phyloP scores from a whole-genome alignment of 2,113 vertebrate species.

The Tetrao urogallus region DNA sequence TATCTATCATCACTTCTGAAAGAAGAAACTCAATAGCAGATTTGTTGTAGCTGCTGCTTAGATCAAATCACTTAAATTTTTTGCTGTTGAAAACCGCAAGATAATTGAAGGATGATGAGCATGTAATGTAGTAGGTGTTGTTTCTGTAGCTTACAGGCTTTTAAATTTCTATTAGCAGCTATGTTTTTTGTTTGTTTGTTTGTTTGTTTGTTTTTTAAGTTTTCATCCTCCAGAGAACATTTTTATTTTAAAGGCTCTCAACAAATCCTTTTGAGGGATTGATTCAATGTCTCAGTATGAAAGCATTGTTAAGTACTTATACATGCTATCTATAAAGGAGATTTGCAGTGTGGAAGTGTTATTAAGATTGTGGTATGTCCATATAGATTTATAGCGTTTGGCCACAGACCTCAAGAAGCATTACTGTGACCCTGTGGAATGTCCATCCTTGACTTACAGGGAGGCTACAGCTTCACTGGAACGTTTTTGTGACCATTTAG shows the following conservation, averaged over 20 bases:
- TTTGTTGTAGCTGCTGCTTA: neutral
- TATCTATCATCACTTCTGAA: neutral
- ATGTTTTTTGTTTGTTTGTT: neutral
- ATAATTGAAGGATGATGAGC: constrained; percentile 21
- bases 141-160: neutral
- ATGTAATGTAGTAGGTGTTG: neutral
- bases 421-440: neutral
- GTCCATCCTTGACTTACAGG: neutral
- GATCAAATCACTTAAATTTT: constrained; percentile 41
- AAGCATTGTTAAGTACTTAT: neutral
- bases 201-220: neutral
- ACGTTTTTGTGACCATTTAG: neutral
- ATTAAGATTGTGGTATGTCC: neutral
- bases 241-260: neutral
- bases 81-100: neutral
- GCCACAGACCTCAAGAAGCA: neutral
- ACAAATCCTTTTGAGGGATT: neutral
- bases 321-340: neutral
- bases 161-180: neutral
- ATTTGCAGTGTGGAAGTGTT: neutral
- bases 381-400: neutral
- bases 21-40: constrained; percentile 1
- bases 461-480: neutral
- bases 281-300: neutral
- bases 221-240: neutral